These are phyloP conservation scores for Telmatherina bonti DNA, from an alignment of 2,797 vertebrate species.

Conservation along the genomic window DNA sequence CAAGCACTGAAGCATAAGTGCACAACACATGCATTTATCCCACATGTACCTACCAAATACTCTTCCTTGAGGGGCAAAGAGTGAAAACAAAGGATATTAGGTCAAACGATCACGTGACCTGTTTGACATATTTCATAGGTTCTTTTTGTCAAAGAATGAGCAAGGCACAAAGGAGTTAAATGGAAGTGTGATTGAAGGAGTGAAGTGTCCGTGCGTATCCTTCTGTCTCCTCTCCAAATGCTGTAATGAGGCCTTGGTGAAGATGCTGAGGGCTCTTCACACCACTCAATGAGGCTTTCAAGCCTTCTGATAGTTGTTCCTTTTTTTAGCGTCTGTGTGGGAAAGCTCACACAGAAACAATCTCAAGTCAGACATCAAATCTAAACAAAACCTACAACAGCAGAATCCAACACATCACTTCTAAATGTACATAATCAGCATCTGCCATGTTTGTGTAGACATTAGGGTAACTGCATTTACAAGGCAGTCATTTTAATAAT, in stretches of 20 bases:
- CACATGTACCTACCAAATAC: not conserved
- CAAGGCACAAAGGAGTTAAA: conserved; percentile 48
- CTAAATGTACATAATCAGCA: not conserved
- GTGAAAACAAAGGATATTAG: conserved; percentile 11
- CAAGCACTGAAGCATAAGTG: not conserved
- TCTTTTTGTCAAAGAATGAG: conserved; percentile 1
- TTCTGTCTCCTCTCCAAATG: conserved; percentile 48
- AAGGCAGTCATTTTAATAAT: no score
- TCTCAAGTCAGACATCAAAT: conserved; percentile 22
- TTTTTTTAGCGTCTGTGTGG: conserved; percentile 65
- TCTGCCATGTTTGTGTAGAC: not conserved
- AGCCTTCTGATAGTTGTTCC: conserved; percentile 50
- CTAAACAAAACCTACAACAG: conserved; percentile 9
- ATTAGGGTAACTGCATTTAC: no score
- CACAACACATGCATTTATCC: conserved; percentile 9
- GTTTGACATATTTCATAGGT: not conserved
- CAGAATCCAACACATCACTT: not conserved
- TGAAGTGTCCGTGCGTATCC: conserved; percentile 59
- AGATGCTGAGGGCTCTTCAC: conserved; percentile 77
- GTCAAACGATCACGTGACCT: conserved; percentile 37
- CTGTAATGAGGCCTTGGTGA: conserved; percentile 77
- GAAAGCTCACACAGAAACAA: conserved; percentile 58
- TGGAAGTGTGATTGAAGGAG: conserved; percentile 40
- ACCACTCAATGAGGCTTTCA: conserved; percentile 63
- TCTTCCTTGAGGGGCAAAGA: not conserved